Percentiles rank a stretch among this genome's conserved stretches.
phyloP scores from a whole-genome alignment of 2,113 vertebrate species.

The Dissostichus mawsoni region DNA sequence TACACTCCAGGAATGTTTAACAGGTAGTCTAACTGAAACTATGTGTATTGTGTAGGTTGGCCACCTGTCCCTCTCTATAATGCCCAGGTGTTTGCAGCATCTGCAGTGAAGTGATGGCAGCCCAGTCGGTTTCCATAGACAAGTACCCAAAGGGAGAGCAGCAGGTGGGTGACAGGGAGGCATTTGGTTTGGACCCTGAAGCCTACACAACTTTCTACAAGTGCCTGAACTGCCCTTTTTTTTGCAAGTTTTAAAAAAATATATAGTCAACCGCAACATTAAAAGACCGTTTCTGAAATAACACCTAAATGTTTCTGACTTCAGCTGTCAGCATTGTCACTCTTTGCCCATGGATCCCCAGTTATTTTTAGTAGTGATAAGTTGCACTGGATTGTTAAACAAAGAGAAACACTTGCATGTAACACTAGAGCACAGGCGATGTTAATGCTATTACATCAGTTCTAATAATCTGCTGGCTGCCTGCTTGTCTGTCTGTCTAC shows the following conservation, averaged over 20 bases:
- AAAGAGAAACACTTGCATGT: constrained; percentile 11
- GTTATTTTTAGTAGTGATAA: constrained; percentile 10
- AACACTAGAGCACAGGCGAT: constrained; percentile 15
- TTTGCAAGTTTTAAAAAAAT: background rate
- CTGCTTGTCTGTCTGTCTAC: background rate
- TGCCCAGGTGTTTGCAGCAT: constrained; percentile 76
- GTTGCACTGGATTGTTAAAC: constrained; percentile 4
- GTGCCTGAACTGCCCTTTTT: background rate
- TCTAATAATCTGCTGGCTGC: background rate
- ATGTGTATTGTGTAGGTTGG: constrained; percentile 71
- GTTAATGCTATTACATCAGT: constrained; percentile 16
- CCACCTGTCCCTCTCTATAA: constrained; percentile 73
- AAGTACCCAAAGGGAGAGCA: constrained; percentile 81
- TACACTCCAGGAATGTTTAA: background rate
- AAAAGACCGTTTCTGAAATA: background rate
- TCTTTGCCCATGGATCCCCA: background rate
- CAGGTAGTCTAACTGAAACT: constrained; percentile 33
- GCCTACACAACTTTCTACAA: background rate
- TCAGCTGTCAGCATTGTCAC: background rate
- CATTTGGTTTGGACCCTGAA: background rate
- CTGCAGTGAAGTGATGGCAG: constrained; percentile 83
- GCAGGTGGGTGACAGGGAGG: constrained; percentile 74
- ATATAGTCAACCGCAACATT: background rate
- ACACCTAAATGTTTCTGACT: background rate
- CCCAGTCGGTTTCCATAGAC: constrained; percentile 82